Base-by-base conservation (phyloP, 2,888 invertebrate genomes). In the Microctonus aethiopoides region DNA sequence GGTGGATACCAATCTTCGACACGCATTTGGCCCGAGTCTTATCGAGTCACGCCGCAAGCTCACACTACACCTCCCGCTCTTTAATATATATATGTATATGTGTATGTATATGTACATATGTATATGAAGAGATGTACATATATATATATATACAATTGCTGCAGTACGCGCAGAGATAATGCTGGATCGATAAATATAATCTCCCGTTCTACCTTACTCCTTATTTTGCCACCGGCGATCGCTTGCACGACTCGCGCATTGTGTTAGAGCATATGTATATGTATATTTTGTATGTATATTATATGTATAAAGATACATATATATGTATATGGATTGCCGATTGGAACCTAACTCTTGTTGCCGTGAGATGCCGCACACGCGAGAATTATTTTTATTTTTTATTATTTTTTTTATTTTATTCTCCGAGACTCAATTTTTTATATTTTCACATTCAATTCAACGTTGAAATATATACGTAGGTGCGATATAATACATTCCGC, bases 11-110 rank as follows among this genome's bases (percentile, higher is more conserved):
- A 73, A 75, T 75, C 75, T 72, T 74, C 69, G 70, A 74, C 76
- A 75, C 75, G 74, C 77, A 75, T 77, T 77, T 73, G 75, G 75
- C 69, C 68, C 13, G 46, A 24, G 57, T 72, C 75, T 80, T 79
- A 80, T 80, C 80, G 71, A 72, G 64, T 65, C 68, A 36, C 54
- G 70, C 72, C 68, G 69, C 59, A 61, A 56, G 64, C 71, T 60
- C 59, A 54, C 59, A 20, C n/a, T n/a, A n/a, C 22, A 54, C 36
- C 29, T 29, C 56, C 29, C 29, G 46, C 41, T 36, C 16, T 46
- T 46, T n/a, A 11, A 39, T 39, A 46, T 46, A 46, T 46, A 46
- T 39, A 4, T 3, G 67, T 24, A 32, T 65, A 64, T 39, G n/a
- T n/a, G n/a, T n/a, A n/a, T n/a, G n/a, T n/a, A n/a, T n/a, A n/a